A percentile compares a stretch with the other conserved stretches of the same genome.
These are phyloP conservation scores for Brachymystax lenok DNA, from an alignment of 2,797 vertebrate species.

Conservation along the genomic window DNA sequence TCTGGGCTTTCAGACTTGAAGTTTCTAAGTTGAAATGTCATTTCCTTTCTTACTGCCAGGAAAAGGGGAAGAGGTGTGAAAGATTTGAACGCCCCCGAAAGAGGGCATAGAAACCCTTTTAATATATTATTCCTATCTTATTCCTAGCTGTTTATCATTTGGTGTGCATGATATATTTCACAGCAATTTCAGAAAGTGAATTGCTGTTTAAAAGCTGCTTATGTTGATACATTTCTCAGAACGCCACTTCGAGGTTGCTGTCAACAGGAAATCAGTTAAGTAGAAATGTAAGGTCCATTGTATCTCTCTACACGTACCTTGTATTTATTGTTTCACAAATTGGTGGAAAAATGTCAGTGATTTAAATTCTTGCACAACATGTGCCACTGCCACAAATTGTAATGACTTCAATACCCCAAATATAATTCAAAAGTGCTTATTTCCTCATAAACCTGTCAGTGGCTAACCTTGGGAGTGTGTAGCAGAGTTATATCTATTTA, in stretches of 20 bases:
- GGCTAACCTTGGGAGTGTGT: neutral
- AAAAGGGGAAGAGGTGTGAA: neutral
- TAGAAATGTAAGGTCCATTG: slow-evolving; percentile 29
- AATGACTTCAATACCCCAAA: neutral
- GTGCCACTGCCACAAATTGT: neutral
- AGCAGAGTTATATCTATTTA: neutral
- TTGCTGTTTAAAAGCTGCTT: slow-evolving; percentile 34
- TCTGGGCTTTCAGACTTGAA: neutral
- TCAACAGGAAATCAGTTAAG: slow-evolving; percentile 29
- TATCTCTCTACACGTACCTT: slow-evolving; percentile 25
- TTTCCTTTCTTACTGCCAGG: neutral
- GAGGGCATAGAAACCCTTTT: neutral
- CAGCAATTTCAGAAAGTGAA: slow-evolving; percentile 15
- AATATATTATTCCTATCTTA: too few relatives aligned
- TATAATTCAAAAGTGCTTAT: neutral
- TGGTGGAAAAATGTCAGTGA: slow-evolving; percentile 53
- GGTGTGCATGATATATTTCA: slow-evolving; percentile 23
- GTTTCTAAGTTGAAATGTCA: neutral
- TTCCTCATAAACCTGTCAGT: neutral
- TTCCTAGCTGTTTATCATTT: slow-evolving; percentile 18
- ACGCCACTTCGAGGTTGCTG: slow-evolving; percentile 29
- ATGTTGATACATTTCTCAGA: slow-evolving; percentile 26
- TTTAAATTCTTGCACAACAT: slow-evolving; percentile 54
- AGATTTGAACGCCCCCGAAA: neutral
- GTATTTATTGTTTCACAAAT: slow-evolving; percentile 53